Conservation (phyloP, 2,797 vertebrate genomes). For the Artibeus lituratus region DNA sequence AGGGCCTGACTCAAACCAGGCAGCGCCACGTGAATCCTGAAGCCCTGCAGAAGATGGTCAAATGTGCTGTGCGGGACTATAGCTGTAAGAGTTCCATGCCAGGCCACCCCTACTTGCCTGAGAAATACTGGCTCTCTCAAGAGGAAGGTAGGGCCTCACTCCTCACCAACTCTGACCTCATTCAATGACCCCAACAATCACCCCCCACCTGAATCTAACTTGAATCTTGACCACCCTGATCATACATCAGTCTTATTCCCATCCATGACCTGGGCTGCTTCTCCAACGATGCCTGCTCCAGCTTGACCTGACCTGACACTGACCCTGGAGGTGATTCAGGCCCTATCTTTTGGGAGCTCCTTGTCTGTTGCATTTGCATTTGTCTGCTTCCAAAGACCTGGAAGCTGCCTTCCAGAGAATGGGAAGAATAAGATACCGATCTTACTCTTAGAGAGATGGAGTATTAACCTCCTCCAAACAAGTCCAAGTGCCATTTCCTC, state of each 20-base stretch:
- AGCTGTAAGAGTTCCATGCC: slow-evolving; percentile 31
- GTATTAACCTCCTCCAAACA: not conserved
- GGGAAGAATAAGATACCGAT: not conserved
- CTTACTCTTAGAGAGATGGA: not conserved
- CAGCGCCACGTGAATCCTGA: not conserved
- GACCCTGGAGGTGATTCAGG: not conserved
- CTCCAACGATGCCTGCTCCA: not conserved
- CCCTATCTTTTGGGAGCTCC: not conserved
- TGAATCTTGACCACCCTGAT: not conserved
- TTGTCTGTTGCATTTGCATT: not conserved
- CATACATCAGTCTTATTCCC: not conserved
- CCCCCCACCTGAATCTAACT: not conserved
- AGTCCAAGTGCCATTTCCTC: not conserved
- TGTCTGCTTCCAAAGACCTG: too few relatives aligned
- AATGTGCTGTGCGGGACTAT: slow-evolving; percentile 33
- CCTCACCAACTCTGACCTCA: not conserved
- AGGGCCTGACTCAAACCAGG: slow-evolving; percentile 64
- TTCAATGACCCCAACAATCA: not conserved
- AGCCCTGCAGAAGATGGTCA: slow-evolving; percentile 62
- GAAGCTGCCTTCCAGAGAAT: not conserved
- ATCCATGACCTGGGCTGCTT: not conserved
- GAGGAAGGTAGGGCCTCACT: slow-evolving; percentile 67
- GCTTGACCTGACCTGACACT: not conserved
- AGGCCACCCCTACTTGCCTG: not conserved
- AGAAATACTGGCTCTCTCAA: slow-evolving; percentile 70